phyloP scores from a whole-genome alignment of 1,140 invertebrate species.

The Penaeus chinensis region DNA sequence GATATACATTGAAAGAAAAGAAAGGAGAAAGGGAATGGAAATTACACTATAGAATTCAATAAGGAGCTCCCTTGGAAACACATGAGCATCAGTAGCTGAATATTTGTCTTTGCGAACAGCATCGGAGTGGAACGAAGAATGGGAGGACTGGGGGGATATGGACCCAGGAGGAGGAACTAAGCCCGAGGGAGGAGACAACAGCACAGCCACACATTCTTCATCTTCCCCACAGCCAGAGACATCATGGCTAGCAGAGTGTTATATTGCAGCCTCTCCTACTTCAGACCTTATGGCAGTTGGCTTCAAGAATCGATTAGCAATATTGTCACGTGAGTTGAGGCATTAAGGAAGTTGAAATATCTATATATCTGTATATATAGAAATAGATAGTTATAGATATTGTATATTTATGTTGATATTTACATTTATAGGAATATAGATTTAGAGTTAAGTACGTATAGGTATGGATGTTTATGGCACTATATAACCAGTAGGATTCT shows the following conservation, averaged over 20 bases:
- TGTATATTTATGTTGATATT: too few species aligned
- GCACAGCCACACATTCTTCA: background rate
- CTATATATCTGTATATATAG: too few species aligned
- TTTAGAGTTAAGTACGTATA: too few species aligned
- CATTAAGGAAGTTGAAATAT: background rate
- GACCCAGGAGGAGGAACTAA: background rate
- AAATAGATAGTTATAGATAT: too few species aligned
- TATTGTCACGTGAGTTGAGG: slow-evolving; percentile 44
- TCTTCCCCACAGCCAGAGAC: slow-evolving; percentile 46
- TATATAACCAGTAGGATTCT: too few species aligned
- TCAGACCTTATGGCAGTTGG: slow-evolving; percentile 42
- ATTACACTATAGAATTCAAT: too few species aligned
- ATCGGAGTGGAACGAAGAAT: slow-evolving; percentile 48
- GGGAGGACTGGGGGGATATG: slow-evolving; percentile 37
- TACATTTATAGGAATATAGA: too few species aligned
- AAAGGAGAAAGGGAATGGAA: too few species aligned
- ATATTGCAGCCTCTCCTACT: slow-evolving; percentile 43
- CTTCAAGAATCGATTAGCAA: slow-evolving; percentile 44
- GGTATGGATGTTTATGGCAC: too few species aligned
- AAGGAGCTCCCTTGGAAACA: too few species aligned
- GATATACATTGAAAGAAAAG: too few species aligned
- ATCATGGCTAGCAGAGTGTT: slow-evolving; percentile 44
- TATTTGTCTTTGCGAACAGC: background rate
- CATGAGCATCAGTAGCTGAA: background rate
- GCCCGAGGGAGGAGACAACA: slow-evolving; percentile 1